Conservation (phyloP, 2,888 invertebrate species). For the Agrenia bidenticulata region DNA sequence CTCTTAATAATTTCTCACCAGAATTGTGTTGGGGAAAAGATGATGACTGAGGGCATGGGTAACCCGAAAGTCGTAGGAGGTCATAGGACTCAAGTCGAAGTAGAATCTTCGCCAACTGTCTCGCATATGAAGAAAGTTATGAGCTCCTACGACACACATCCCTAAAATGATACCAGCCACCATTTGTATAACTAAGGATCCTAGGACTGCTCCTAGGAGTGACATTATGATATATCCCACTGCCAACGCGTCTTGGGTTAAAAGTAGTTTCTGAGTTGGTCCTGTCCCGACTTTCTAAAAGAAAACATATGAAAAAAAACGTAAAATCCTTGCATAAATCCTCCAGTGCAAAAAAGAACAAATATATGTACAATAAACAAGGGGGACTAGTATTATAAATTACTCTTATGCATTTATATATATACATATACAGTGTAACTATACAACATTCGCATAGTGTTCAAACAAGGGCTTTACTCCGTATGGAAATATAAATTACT, state of each 20-base stretch:
- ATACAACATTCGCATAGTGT: no score
- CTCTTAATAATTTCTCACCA: no score
- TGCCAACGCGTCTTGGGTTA: conserved; percentile 50
- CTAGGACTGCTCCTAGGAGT: conserved; percentile 50
- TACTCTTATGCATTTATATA: no score
- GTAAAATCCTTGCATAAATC: neutral
- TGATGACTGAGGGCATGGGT: conserved; percentile 54
- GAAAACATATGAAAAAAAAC: conserved; percentile 16
- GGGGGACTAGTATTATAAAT: no score
- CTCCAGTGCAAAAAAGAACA: no score
- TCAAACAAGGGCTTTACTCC: no score
- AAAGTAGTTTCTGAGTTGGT: conserved; percentile 37
- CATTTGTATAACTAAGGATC: conserved; percentile 38
- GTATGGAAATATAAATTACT: no score
- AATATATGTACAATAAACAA: no score
- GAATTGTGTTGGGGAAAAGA: conserved; percentile 54
- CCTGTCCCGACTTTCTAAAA: conserved; percentile 49
- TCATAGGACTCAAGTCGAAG: conserved; percentile 53
- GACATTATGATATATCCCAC: conserved; percentile 39
- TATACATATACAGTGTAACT: no score
- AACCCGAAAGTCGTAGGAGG: conserved; percentile 54
- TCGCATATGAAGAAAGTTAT: conserved; percentile 54
- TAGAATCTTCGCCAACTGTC: conserved; percentile 54
- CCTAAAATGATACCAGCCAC: conserved; percentile 51
- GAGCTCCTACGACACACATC: conserved; percentile 48